Evolutionary conservation across 2,888 invertebrate genomes (phyloP), one percentile per base, ranked within the genome.

Genomic region (Diadegma fenestrale): DNA sequence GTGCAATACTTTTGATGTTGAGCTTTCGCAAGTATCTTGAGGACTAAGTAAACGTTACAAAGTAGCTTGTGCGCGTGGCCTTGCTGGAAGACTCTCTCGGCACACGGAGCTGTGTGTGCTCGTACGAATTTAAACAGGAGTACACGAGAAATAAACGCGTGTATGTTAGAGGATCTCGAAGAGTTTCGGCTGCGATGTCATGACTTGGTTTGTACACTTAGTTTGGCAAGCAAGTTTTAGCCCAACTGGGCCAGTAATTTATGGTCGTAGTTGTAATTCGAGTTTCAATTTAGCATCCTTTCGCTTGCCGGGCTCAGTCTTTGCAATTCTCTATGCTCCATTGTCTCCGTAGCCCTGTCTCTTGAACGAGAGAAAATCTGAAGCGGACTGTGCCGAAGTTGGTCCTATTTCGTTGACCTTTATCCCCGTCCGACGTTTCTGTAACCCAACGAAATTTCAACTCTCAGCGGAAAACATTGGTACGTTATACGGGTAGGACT

Each of bases 241-340:
- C 75, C 85, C 86, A 87, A 90, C 91, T 90, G 81, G 90, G 87
- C 84, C 90, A 89, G 88, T 87, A 92, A 93, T 93, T 92, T 91
- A 91, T 89, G 87, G 84, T 84, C 85, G 76, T 88, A 88, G 89
- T 90, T 89, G 89, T 90, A 90, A 90, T 91, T 90, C 87, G 86
- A 89, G 90, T 90, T 91, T 90, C 90, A 90, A 91, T 91, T 90
- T 89, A 83, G 80, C 87, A 84, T 87, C 69, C 73, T 80, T 78
- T 84, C 80, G 22, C 58, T 82, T 75, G 22, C 48, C 45, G 10
- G 45, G 54, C 45, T 61, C 64, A n/a, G 41, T 63, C 61, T 61
- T 58, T 43, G 68, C 73, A 69, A 73, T 61, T 64, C 51, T 68
- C 75, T 72, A 48, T 33, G 61, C 48, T 73, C 61, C 81, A 81